Conservation (phyloP, 1,140 invertebrate species). For the Pseudoatta argentina region DNA sequence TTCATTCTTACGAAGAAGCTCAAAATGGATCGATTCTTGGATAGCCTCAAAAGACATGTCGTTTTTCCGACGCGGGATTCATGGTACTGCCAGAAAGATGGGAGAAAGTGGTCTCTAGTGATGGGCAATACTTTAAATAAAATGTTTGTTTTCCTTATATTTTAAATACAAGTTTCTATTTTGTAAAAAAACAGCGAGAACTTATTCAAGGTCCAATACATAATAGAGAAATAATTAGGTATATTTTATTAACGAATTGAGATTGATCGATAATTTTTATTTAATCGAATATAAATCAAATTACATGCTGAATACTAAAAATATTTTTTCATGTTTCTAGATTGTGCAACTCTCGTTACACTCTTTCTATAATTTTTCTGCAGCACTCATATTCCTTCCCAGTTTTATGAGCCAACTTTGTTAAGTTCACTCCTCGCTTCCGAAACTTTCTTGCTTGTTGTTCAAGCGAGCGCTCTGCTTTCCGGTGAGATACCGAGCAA, state of each 20-base stretch:
- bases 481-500: conserved; percentile 5
- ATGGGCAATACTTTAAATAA: too few relatives aligned
- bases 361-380: background rate
- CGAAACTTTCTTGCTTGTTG: background rate
- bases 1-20: too few relatives aligned
- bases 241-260: background rate
- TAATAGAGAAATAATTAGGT: background rate
- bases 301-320: background rate
- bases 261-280: background rate
- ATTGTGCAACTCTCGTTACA: background rate
- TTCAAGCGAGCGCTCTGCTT: conserved; percentile 2
- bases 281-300: background rate
- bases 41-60: too few relatives aligned
- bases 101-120: too few relatives aligned
- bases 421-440: background rate
- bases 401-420: conserved; percentile 16
- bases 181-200: too few relatives aligned
- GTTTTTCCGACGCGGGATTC: too few relatives aligned
- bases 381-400: background rate
- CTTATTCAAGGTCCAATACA: too few relatives aligned
- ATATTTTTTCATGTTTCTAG: background rate
- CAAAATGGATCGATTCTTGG: too few relatives aligned
- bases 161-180: too few relatives aligned
- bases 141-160: too few relatives aligned
- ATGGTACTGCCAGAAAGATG: too few relatives aligned